These are phyloP conservation scores for Lepidurus packardi DNA, from an alignment of 1,140 invertebrate genomes.

Conservation along the genomic window DNA sequence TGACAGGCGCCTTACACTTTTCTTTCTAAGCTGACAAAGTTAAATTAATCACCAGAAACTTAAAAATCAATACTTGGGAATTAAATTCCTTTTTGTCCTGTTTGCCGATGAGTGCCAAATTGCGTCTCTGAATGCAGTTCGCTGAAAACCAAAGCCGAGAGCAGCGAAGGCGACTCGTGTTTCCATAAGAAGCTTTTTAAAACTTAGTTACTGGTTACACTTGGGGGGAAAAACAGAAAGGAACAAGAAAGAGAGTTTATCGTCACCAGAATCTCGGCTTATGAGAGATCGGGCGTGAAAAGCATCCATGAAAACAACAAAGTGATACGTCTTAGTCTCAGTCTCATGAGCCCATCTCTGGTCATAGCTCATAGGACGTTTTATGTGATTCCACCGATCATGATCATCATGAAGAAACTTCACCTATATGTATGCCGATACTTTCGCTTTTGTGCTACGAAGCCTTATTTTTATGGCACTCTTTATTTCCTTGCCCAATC, in stretches of 20 bases:
- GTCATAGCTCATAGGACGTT: no score
- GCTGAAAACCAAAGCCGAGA: not conserved
- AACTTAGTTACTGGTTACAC: not conserved
- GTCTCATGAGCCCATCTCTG: not conserved
- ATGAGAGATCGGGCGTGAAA: not conserved
- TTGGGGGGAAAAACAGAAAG: not conserved
- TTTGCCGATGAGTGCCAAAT: not conserved
- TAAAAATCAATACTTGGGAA: not conserved
- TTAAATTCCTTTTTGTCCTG: not conserved
- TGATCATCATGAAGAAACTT: not conserved
- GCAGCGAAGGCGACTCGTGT: no score
- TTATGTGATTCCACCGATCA: not conserved
- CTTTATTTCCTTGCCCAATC: conserved; percentile 7
- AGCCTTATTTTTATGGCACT: not conserved
- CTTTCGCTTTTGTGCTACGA: not conserved
- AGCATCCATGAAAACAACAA: not conserved
- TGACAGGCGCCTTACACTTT: not conserved
- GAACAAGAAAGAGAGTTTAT: not conserved
- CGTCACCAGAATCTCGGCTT: not conserved
- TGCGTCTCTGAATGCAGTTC: not conserved
- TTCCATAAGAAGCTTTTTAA: no score
- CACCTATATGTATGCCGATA: not conserved
- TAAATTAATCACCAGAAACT: not conserved
- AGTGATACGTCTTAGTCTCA: not conserved
- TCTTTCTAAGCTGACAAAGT: not conserved